Conservation (phyloP, 2,888 invertebrate genomes). For the Metallyticus violacea region DNA sequence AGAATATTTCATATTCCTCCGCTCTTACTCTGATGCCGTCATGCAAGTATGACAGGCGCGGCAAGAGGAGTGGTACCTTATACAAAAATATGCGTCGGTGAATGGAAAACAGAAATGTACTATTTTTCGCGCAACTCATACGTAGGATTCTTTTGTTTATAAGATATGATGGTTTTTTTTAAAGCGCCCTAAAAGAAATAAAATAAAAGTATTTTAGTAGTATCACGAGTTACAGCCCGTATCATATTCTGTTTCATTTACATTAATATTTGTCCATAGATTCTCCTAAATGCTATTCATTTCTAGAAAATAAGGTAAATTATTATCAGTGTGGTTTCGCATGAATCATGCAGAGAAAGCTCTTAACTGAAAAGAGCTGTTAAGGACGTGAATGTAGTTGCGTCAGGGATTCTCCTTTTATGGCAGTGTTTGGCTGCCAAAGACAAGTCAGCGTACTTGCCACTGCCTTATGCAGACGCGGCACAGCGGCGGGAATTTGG, state of each 20-base stretch:
- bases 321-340: not conserved
- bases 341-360: slow-evolving; percentile 21
- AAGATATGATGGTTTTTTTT: not conserved
- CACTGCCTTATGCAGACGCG: slow-evolving; percentile 22
- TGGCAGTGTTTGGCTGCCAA: slow-evolving; percentile 20
- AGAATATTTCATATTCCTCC: not conserved
- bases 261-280: too few relatives aligned
- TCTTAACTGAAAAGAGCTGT: not conserved
- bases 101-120: not conserved
- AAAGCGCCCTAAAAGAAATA: not conserved
- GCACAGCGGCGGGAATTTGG: slow-evolving; percentile 1
- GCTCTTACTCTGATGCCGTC: not conserved
- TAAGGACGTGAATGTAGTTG: slow-evolving; percentile 9
- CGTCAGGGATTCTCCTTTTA: slow-evolving; percentile 24
- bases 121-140: too few relatives aligned
- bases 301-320: too few relatives aligned
- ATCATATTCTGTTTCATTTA: too few relatives aligned
- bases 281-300: too few relatives aligned
- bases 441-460: slow-evolving; percentile 10
- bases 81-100: not conserved
- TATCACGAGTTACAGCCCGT: too few relatives aligned
- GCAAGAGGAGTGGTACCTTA: not conserved
- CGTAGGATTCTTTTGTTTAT: too few relatives aligned
- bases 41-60: not conserved
- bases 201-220: not conserved